Evolutionary conservation across 2,888 invertebrate genomes (phyloP).

Genomic region (Salpingus planirostris): DNA sequence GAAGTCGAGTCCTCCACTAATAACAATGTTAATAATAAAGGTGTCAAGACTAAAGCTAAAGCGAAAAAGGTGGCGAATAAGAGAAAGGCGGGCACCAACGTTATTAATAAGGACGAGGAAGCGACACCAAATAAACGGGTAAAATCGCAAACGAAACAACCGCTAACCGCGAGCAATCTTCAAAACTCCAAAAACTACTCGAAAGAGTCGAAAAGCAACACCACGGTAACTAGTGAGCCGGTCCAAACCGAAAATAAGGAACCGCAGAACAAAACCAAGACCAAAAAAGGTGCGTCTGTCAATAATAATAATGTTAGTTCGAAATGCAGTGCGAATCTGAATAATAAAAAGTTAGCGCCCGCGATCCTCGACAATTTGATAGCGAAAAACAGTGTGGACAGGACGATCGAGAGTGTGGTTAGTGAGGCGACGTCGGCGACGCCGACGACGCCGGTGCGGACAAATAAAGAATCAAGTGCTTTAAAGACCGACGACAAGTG

Average conservation of each 20-base stretch:
- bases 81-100: slow-evolving; percentile 35
- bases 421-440: slow-evolving; percentile 28
- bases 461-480: slow-evolving; percentile 32
- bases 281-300: background rate
- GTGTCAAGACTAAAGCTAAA: slow-evolving; percentile 20
- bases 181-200: slow-evolving; percentile 25
- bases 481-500: slow-evolving; percentile 40
- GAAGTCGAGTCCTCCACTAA: too few relatives aligned
- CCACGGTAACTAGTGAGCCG: slow-evolving; percentile 7
- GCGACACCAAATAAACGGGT: slow-evolving; percentile 18
- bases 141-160: slow-evolving; percentile 31
- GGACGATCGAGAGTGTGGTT: slow-evolving; percentile 42
- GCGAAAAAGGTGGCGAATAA: slow-evolving; percentile 41
- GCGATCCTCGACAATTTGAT: slow-evolving; percentile 48
- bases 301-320: too few relatives aligned
- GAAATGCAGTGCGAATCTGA: background rate
- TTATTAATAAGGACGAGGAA: slow-evolving; percentile 16
- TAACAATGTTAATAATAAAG: too few relatives aligned
- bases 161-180: slow-evolving; percentile 30
- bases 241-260: slow-evolving; percentile 12
- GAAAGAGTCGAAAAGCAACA: slow-evolving; percentile 24
- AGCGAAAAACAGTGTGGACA: slow-evolving; percentile 51
- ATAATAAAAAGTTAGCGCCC: slow-evolving; percentile 23
- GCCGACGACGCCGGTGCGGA: background rate
- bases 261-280: slow-evolving; percentile 17